Base-by-base conservation (phyloP, 2,888 invertebrate genomes). In the Chaetogeoica ovagalla region DNA sequence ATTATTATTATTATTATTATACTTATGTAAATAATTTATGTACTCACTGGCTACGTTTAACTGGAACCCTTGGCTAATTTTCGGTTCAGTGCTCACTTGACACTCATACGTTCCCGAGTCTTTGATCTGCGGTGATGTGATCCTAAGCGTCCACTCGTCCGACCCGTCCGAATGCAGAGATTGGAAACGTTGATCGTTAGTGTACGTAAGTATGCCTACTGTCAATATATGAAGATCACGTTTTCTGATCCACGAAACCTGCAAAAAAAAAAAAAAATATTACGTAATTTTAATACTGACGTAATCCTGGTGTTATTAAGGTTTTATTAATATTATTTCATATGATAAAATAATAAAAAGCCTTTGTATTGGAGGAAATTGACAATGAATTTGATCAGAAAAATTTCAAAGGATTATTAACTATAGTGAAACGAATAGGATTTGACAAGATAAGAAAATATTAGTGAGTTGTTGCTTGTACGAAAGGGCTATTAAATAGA, bases 161-260 rank as follows among this genome's bases (percentile, higher is more conserved):
- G 90, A 90, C 82, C 91, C 91, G 85, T 91, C 91, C 69, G 90
- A 89, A 86, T 92, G 92, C 60, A 91, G 87, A 68, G 91, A 90
- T 85, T 91, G 90, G 85, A 91, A 92, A 82, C 92, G 88, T 85
- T 91, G 91, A 86, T 92, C 92, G 85, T 91, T 91, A 55, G 92
- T 92, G 85, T 92, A 92, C 71, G 92, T 91, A 86, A 91, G 87
- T 83, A 91, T 90, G 76, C 91, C 91, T 37, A 91, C 91, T 23
- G 92, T 92, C 70, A 92, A 87, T 83, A 92, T 91, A 88, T 94
- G 94, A 62, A 94, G 88, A 86, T 94, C 94, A 19, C 94, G 89
- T 85, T 94, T 93, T 15, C 94, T 89, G 84, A 94, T 94, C 94
- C 94, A 94, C 17, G 94, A 94, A 19, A 94, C 93, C 93, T 93